These are phyloP conservation scores for Pyrrhia umbra DNA, from an alignment of 2,888 invertebrate species.

Conservation along the genomic window DNA sequence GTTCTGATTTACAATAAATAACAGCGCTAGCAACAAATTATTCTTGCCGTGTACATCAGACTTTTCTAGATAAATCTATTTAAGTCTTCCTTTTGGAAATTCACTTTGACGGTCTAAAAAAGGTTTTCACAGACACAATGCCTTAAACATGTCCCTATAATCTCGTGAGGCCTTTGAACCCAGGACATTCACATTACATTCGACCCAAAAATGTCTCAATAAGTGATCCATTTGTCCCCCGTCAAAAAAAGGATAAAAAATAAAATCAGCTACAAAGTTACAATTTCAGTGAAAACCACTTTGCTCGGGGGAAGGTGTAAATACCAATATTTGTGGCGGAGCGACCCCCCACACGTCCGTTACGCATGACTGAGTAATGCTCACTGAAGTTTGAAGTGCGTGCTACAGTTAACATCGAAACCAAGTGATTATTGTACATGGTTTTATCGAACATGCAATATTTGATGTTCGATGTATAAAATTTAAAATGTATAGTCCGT, in stretches of 20 bases:
- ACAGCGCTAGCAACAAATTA: no score
- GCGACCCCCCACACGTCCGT: conserved; percentile 7
- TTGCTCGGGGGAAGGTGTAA: conserved; percentile 12
- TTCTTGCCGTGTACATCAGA: not conserved
- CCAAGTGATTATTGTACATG: conserved; percentile 1
- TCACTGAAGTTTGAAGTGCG: conserved; percentile 31
- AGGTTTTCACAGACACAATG: not conserved
- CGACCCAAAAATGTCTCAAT: conserved; percentile 27
- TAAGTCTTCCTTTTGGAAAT: not conserved
- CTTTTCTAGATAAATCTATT: not conserved
- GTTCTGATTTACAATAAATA: no score
- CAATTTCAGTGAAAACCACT: conserved; percentile 25
- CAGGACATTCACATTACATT: conserved; percentile 8
- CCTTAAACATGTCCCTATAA: not conserved
- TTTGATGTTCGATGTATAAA: not conserved
- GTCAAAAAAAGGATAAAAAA: conserved; percentile 21
- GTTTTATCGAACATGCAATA: not conserved
- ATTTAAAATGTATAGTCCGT: not conserved
- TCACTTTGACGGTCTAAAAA: not conserved
- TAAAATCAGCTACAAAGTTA: conserved; percentile 25
- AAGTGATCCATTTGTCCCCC: conserved; percentile 35
- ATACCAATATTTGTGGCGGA: conserved; percentile 41
- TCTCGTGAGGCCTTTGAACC: conserved; percentile 16
- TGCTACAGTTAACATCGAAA: not conserved
- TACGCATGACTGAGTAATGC: conserved; percentile 25